Percentiles rank a stretch among this genome's conserved stretches.
These are phyloP conservation scores for Galaxea fascicularis DNA, from an alignment of 92 coral and sea anemone species.

Conservation along the genomic window DNA sequence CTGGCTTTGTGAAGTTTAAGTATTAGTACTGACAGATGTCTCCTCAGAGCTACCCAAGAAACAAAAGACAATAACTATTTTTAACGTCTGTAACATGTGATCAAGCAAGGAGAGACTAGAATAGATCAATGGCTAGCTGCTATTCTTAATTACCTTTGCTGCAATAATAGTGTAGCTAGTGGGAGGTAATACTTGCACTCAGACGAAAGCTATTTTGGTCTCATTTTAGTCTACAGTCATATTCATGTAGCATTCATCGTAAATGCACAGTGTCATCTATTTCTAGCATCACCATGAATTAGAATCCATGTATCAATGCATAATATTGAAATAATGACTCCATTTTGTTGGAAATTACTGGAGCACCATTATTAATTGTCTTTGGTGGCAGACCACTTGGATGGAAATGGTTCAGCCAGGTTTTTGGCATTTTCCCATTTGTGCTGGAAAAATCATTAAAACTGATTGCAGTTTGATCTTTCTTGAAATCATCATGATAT, in stretches of 20 bases:
- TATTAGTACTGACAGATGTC: constrained; percentile 5
- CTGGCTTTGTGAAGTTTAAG: constrained; percentile 11
- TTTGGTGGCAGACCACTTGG: not conserved
- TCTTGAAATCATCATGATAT: no score
- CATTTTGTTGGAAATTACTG: no score
- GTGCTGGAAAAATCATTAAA: no score
- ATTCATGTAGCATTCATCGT: no score
- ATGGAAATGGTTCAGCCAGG: no score
- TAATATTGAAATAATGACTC: no score
- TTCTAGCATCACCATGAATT: no score
- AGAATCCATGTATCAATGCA: no score
- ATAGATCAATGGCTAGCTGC: not conserved
- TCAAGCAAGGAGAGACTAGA: not conserved
- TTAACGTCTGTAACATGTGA: not conserved
- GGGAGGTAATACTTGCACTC: not conserved
- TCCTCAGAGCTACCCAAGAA: not conserved
- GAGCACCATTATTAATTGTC: no score
- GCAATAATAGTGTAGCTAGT: not conserved
- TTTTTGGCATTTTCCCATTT: no score
- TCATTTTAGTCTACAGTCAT: not conserved
- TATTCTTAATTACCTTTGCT: not conserved
- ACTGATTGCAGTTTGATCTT: no score
- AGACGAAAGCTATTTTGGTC: not conserved
- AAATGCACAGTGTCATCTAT: no score
- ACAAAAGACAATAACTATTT: not conserved